Evolutionary conservation across 1,140 invertebrate species (phyloP).

Genomic region (Gryon sp.): DNA sequence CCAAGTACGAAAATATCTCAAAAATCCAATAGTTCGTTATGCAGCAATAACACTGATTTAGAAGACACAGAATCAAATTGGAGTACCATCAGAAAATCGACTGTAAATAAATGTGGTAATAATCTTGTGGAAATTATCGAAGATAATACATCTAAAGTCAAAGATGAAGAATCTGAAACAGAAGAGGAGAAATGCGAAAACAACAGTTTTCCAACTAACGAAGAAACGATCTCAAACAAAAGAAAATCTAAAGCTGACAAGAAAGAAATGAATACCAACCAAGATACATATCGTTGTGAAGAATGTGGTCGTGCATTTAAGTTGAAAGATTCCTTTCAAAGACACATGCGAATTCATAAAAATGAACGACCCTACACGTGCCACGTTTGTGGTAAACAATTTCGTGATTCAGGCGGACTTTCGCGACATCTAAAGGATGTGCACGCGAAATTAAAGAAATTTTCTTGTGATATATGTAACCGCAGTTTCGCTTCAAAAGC

Average conservation of each 20-base stretch:
- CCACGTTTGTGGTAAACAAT: slow-evolving; percentile 72
- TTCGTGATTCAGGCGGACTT: slow-evolving; percentile 72
- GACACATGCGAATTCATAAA: slow-evolving; percentile 82
- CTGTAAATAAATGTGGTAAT: too few relatives aligned
- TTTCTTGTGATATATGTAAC: slow-evolving; percentile 74
- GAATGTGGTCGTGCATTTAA: slow-evolving; percentile 80
- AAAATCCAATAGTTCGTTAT: too few relatives aligned
- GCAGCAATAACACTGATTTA: too few relatives aligned
- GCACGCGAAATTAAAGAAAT: slow-evolving; percentile 74
- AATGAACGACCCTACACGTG: slow-evolving; percentile 70
- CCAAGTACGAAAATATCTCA: too few relatives aligned
- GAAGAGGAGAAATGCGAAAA: too few relatives aligned
- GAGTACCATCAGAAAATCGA: too few relatives aligned
- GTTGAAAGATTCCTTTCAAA: slow-evolving; percentile 76
- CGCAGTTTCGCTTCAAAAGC: slow-evolving; percentile 79
- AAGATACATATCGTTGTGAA: slow-evolving; percentile 70
- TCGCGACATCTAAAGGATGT: slow-evolving; percentile 70
- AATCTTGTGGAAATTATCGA: too few relatives aligned
- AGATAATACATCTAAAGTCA: too few relatives aligned
- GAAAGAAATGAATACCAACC: slow-evolving; percentile 1
- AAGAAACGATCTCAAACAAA: not conserved
- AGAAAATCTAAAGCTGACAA: slow-evolving; percentile 17
- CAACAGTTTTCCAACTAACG: too few relatives aligned
- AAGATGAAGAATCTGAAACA: too few relatives aligned
- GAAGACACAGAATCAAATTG: too few relatives aligned